A percentile compares a stretch with the other conserved stretches of the same genome.
Conservation (phyloP, 2,888 invertebrate species). For the Hypolimnas misippus region DNA sequence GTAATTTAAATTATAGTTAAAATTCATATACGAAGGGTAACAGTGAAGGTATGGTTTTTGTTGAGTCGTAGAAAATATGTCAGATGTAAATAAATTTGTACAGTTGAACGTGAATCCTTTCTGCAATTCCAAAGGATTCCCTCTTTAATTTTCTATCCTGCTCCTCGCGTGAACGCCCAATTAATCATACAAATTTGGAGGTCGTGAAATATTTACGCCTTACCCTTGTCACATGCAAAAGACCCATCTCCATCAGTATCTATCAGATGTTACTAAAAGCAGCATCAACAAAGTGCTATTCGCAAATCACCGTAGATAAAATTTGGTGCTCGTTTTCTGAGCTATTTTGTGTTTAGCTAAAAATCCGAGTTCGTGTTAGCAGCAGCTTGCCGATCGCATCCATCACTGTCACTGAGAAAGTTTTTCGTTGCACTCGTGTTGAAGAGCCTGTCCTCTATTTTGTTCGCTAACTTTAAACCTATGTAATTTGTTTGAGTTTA, state of each 20-base stretch:
- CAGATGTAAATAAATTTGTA: background rate
- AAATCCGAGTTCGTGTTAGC: conserved; percentile 57
- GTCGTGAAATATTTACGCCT: conserved; percentile 37
- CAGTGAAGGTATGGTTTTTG: too few species aligned
- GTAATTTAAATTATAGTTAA: too few species aligned
- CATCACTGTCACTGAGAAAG: conserved; percentile 76
- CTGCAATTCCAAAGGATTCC: too few species aligned
- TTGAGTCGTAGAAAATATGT: background rate
- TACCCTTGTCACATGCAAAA: conserved; percentile 39
- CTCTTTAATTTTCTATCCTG: conserved; percentile 13
- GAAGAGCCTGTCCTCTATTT: conserved; percentile 68
- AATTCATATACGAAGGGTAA: too few species aligned
- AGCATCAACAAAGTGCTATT: conserved; percentile 33
- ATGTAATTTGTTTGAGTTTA: conserved; percentile 55
- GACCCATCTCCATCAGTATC: conserved; percentile 39
- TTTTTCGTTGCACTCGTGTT: conserved; percentile 73
- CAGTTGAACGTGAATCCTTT: background rate
- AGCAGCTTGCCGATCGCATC: conserved; percentile 65
- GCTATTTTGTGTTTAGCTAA: conserved; percentile 39
- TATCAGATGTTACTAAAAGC: conserved; percentile 36
- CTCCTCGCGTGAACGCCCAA: conserved; percentile 23
- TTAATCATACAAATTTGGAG: conserved; percentile 41
- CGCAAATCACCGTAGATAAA: conserved; percentile 35
- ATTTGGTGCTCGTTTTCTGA: conserved; percentile 25
- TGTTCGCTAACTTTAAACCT: conserved; percentile 74